Conservation (phyloP, 2,113 vertebrate genomes). For the Micronycteris hirsuta region DNA sequence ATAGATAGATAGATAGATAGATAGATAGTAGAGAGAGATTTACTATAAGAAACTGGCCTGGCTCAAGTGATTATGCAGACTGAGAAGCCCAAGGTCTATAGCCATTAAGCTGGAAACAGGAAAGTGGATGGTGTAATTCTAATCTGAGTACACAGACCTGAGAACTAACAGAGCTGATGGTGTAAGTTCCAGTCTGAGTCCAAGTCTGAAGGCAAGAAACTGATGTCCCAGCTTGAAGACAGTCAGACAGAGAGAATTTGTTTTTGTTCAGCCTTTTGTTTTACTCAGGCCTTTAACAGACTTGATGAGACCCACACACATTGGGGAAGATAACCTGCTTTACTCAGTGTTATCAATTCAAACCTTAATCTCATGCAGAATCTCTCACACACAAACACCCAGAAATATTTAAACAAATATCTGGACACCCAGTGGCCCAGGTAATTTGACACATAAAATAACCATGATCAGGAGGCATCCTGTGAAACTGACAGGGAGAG, state of each 20-base stretch:
- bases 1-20: background rate
- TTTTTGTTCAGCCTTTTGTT: background rate
- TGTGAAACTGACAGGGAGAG: background rate
- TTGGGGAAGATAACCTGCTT: background rate
- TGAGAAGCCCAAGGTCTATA: background rate
- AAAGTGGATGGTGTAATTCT: fast-evolving
- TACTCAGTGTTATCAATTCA: background rate
- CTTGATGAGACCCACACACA: background rate
- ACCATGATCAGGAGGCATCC: background rate
- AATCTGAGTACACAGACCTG: background rate
- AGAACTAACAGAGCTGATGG: background rate
- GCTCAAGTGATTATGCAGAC: background rate
- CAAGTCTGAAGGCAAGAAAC: background rate
- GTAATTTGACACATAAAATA: background rate
- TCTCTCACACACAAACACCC: background rate
- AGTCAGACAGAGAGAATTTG: background rate
- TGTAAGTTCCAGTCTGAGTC: background rate
- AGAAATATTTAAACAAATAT: background rate
- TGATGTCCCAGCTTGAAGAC: background rate
- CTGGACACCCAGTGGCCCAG: background rate
- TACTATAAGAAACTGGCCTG: background rate
- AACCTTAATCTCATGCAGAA: background rate
- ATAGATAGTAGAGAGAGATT: background rate
- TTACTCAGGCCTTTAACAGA: background rate
- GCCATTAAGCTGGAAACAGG: background rate